Evolutionary conservation across 2,797 vertebrate genomes (phyloP), one percentile per base, ranked within the genome.

Genomic region (Graptemys geographica): DNA sequence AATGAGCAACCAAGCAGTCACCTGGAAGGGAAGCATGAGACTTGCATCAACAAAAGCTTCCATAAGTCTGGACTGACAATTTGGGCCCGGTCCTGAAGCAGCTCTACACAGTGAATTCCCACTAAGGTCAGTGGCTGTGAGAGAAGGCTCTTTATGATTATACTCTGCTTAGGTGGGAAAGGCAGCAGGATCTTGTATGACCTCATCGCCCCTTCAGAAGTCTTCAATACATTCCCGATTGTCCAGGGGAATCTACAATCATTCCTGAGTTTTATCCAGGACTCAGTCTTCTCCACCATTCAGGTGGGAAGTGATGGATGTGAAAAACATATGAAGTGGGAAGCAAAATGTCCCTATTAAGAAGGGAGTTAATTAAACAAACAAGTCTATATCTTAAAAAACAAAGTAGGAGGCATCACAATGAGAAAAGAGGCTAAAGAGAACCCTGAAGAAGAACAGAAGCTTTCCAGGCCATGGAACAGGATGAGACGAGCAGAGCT

Each of bases 1-100:
- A 97, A 91, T 96, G 94, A 95, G 87, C 94, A 95, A 95, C 94
- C 91, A 97, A 97, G 93, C 89, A 96, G 94, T 90, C 96, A 96
- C 96, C 95, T 96, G 93, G 82, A 96, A 55, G 89, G 90, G 95
- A 95, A 95, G 91, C 86, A 33, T 6, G 92, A 97, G 95, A 95
- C 89, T 90, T 86, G 74, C 83, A 86, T 90, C 90, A 86, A 88
- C 86, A 89, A 96, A 97, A 94, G 90, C 96, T 95, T 94, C 93
- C 95, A 89, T 84, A 84, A 80, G 83, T 86, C 84, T 92, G 49
- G 41, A 21, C 0, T 59, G 90, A 95, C 69, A 92, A 94, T 91
- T 95, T 85, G 81, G 91, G 89, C 72, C 56, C 49, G 87, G 90
- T 49, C 93, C 87, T 85, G 65, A 72, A 96, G 79, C 59, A 95